Evolutionary conservation across 2,113 vertebrate species (phyloP).

Genomic region (Cettia cetti): DNA sequence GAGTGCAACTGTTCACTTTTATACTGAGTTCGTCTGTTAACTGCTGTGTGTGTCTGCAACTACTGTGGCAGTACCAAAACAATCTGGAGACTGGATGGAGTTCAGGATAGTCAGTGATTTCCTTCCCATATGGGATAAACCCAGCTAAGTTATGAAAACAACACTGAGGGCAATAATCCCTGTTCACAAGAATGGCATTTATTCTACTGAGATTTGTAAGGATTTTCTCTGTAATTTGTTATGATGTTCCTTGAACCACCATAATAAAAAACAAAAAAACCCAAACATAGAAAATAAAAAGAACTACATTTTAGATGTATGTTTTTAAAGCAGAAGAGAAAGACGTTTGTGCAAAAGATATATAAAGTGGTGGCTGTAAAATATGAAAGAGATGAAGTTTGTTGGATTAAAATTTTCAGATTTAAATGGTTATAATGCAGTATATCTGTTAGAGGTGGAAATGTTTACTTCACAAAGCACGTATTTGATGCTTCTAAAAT

Average conservation of each 20-base stretch:
- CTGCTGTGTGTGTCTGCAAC: neutral
- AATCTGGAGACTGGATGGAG: neutral
- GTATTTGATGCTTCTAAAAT: neutral
- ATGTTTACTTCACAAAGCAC: neutral
- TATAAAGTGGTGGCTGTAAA: neutral
- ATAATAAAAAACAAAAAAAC: neutral
- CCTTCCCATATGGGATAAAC: neutral
- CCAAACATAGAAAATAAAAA: neutral
- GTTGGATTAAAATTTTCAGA: neutral
- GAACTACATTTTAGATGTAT: neutral
- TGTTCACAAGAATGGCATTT: neutral
- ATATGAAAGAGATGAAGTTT: neutral
- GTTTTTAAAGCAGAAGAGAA: neutral
- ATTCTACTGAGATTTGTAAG: neutral
- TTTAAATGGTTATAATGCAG: neutral
- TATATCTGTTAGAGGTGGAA: neutral
- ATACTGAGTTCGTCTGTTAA: neutral
- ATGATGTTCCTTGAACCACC: neutral
- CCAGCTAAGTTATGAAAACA: neutral
- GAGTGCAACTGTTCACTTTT: neutral
- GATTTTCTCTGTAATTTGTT: neutral
- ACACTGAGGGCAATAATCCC: neutral
- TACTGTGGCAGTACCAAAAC: neutral
- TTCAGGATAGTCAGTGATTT: neutral
- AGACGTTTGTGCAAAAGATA: neutral